Evolutionary conservation across 2,888 invertebrate genomes (phyloP).

Genomic region (Synergus gifuensis): DNA sequence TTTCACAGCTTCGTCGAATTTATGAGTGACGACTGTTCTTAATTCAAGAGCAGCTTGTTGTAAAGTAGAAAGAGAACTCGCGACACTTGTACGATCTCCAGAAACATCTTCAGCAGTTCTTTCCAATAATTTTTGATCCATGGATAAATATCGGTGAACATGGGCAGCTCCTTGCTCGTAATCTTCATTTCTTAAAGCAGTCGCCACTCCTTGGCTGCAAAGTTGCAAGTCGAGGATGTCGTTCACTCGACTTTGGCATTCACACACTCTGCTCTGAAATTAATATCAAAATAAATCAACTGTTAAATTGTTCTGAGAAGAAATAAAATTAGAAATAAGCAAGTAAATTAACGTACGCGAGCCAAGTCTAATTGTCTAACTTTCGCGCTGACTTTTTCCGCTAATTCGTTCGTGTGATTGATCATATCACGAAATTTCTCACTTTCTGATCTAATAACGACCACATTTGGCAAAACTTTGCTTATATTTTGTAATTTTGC

Average conservation of each 20-base stretch:
- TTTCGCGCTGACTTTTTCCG: conserved; percentile 97
- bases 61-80: conserved; percentile 85
- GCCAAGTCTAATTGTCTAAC: conserved; percentile 95
- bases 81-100: conserved; percentile 84
- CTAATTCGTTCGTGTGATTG: conserved; percentile 90
- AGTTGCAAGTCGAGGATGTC: conserved; percentile 96
- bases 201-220: conserved; percentile 98
- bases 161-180: conserved; percentile 98
- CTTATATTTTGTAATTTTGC: conserved; percentile 89
- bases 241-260: conserved; percentile 95
- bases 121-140: conserved; percentile 91
- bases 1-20: conserved; percentile 95
- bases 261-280: conserved; percentile 90
- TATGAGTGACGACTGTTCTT: conserved; percentile 84
- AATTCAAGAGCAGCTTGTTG: conserved; percentile 88
- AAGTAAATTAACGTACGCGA: conserved; percentile 81
- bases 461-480: conserved; percentile 89
- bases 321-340: conserved; percentile 8
- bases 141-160: conserved; percentile 94
- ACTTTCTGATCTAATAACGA: conserved; percentile 87
- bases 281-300: conserved; percentile 31
- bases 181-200: conserved; percentile 95
- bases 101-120: conserved; percentile 88
- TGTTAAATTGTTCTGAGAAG: not conserved
- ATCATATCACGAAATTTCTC: conserved; percentile 92